A percentile compares a stretch with the other conserved stretches of the same genome.
Evolutionary conservation across 2,797 vertebrate species (phyloP).

Genomic region (Florisuga fusca): DNA sequence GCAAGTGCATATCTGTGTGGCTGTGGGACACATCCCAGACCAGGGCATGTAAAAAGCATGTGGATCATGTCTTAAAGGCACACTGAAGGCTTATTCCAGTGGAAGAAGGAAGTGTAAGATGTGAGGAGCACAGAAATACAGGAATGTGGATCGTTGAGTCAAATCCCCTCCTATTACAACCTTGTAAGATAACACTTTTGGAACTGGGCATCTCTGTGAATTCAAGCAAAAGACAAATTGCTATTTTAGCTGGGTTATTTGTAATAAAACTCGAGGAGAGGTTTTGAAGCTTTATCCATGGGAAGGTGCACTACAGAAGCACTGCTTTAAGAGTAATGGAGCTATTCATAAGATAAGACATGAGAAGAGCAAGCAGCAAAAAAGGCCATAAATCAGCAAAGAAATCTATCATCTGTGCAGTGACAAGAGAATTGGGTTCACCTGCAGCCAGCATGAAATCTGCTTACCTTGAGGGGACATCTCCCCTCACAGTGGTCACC

Average conservation of each 20-base stretch:
- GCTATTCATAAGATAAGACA: background rate
- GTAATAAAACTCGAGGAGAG: background rate
- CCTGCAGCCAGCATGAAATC: background rate
- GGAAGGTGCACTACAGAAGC: background rate
- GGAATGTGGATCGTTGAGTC: background rate
- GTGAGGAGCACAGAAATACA: background rate
- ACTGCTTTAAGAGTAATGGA: background rate
- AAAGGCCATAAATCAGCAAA: conserved; percentile 7
- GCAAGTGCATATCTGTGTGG: background rate
- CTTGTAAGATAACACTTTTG: background rate
- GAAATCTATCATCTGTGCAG: background rate
- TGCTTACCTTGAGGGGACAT: background rate
- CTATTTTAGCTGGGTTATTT: background rate
- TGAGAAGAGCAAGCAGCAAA: background rate
- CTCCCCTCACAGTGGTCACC: background rate
- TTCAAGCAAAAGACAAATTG: background rate
- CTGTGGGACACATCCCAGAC: background rate
- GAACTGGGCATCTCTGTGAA: background rate
- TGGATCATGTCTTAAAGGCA: background rate
- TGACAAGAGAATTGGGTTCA: background rate
- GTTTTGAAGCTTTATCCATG: background rate
- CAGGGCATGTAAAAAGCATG: background rate
- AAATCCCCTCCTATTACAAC: background rate
- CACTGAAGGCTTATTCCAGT: rapidly evolving
- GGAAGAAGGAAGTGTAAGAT: background rate